Evolutionary conservation across 2,113 vertebrate species (phyloP), one percentile per base, ranked within the genome.

Genomic region (Burhinus oedicnemus): DNA sequence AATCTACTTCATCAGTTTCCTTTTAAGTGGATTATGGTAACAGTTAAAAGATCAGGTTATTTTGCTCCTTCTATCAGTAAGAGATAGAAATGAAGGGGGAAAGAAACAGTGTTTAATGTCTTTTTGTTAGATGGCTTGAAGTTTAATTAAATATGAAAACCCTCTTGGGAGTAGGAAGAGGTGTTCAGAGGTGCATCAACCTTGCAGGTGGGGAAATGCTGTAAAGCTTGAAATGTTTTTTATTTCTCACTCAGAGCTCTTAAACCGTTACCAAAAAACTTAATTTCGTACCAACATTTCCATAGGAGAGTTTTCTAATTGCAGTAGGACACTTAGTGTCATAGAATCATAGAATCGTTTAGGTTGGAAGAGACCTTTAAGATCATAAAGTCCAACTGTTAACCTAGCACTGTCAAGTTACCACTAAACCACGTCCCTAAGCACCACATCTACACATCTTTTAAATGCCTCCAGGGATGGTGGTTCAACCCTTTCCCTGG

Each of bases 311-410:
- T 80, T 79, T 96, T 85, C 14, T 85, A 91, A 44, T 80, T 87
- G 77, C 81, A 89, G 62, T 88, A 90, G 80, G 76, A 83, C 58
- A 26, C 45, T 95, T 92, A 60, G 40, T 90, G 51, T 95, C 92
- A 45, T 70, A 44, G 19, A 44, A 44, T 66, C 6, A 45, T 74
- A 66, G 13, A 44, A 44, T 66, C 5, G 5, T 44, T 44, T 66
- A 44, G 29, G 20, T 44, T 66, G 30, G 40, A 32, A 66, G 22
- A 44, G 29, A 66, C 40, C 64, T 44, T 66, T 44, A 42, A 44
- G 64, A 32, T 44, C 29, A 9, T 22, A 6, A 11, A 66, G 40
- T 66, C 29, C 29, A 66, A 21, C 9, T 12, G 9, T 32, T 66
- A 66, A 44, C 29, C 20, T 29, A 42, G 8, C 27, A 29, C 62